phyloP scores from a whole-genome alignment of 2,797 vertebrate species.

The Periophthalmus magnuspinnatus region DNA sequence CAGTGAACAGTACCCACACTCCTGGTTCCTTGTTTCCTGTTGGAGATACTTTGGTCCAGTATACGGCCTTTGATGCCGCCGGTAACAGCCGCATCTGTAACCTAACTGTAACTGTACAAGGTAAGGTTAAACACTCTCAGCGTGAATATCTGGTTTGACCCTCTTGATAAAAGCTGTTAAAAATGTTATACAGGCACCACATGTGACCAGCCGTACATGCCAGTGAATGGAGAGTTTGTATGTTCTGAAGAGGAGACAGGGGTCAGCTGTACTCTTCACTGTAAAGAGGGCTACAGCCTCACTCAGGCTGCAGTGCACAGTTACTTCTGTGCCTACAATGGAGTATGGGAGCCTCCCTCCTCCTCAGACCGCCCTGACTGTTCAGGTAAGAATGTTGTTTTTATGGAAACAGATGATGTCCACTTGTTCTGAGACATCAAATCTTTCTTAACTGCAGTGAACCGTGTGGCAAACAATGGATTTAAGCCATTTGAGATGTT shows the following conservation, averaged over 20 bases:
- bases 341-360: slow-evolving; percentile 88
- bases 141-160: background rate
- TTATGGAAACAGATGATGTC: background rate
- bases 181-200: slow-evolving; percentile 77
- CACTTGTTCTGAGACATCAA: background rate
- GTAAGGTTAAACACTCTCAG: slow-evolving; percentile 55
- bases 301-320: slow-evolving; percentile 87
- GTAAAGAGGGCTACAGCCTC: slow-evolving; percentile 90
- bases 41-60: slow-evolving; percentile 87
- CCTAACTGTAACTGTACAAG: slow-evolving; percentile 88
- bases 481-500: slow-evolving; percentile 98
- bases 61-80: slow-evolving; percentile 86
- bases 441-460: slow-evolving; percentile 74
- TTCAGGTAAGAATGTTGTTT: slow-evolving; percentile 79
- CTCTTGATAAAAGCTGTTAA: background rate
- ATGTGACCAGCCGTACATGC: slow-evolving; percentile 88
- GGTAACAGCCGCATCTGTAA: slow-evolving; percentile 93
- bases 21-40: slow-evolving; percentile 86
- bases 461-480: slow-evolving; percentile 93
- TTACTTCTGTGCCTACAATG: slow-evolving; percentile 89
- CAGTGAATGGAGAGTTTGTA: slow-evolving; percentile 87
- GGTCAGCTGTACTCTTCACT: slow-evolving; percentile 88
- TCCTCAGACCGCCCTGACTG: slow-evolving; percentile 89
- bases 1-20: slow-evolving; percentile 81
- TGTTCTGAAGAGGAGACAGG: slow-evolving; percentile 83